A percentile compares a stretch with the other conserved stretches of the same genome.
Evolutionary conservation across 2,797 vertebrate species (phyloP).

Genomic region (Chiloscyllium punctatum): DNA sequence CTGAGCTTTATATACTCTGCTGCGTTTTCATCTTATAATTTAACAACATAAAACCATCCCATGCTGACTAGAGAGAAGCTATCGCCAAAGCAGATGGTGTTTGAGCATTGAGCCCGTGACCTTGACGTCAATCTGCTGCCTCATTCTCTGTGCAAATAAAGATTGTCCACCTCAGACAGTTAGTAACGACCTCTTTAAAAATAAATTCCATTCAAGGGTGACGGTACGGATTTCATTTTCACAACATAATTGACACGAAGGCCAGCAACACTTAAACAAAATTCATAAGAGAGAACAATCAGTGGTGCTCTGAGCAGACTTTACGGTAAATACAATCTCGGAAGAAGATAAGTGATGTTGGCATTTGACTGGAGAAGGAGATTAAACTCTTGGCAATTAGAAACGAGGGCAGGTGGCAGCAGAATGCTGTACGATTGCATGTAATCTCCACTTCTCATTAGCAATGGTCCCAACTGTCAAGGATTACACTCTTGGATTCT

Average conservation of each 20-base stretch:
- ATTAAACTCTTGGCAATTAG: slow-evolving; percentile 47
- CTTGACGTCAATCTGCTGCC: neutral
- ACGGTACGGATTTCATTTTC: neutral
- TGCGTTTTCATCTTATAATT: neutral
- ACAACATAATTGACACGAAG: neutral
- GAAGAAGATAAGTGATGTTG: slow-evolving; percentile 24
- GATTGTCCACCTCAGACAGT: too few species aligned
- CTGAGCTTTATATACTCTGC: neutral
- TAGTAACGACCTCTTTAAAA: neutral
- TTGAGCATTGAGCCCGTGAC: neutral
- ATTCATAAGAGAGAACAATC: neutral
- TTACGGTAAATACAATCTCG: slow-evolving; percentile 32
- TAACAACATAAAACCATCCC: neutral
- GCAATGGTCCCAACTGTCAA: slow-evolving; percentile 51
- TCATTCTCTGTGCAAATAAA: neutral
- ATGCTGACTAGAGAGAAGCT: neutral
- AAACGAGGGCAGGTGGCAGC: slow-evolving; percentile 47
- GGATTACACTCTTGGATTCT: slow-evolving; percentile 47
- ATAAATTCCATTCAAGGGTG: neutral
- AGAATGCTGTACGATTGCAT: slow-evolving; percentile 46
- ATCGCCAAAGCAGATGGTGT: slow-evolving; percentile 8
- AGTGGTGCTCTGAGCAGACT: slow-evolving; percentile 2
- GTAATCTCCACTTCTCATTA: slow-evolving; percentile 52
- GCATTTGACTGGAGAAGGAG: neutral
- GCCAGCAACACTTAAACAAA: neutral